These are phyloP conservation scores for Tachysurus vachellii DNA, from an alignment of 2,113 vertebrate genomes.

Conservation along the genomic window DNA sequence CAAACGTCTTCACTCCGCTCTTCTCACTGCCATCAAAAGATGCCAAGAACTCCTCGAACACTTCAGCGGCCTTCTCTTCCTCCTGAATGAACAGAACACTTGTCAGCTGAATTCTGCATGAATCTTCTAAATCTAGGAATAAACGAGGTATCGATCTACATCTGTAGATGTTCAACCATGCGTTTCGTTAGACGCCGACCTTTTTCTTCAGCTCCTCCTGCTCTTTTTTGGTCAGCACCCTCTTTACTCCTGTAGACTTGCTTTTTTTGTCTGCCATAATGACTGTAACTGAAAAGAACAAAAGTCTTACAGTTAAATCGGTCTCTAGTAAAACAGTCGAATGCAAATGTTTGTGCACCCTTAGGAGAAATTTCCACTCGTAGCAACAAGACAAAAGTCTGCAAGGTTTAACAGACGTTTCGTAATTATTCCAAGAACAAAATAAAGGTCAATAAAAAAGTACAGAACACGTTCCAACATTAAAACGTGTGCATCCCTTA, in stretches of 20 bases:
- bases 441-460: no score
- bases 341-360: not conserved
- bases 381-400: not conserved
- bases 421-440: not conserved
- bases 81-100: conserved; percentile 62
- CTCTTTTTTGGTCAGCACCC: conserved; percentile 73
- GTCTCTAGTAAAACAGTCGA: not conserved
- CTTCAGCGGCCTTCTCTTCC: conserved; percentile 79
- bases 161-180: not conserved
- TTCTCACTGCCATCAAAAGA: conserved; percentile 76
- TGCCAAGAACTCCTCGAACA: conserved; percentile 80
- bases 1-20: conserved; percentile 75
- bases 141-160: not conserved
- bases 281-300: conserved; percentile 54
- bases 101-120: not conserved
- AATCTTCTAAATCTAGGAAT: not conserved
- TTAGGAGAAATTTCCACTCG: not conserved
- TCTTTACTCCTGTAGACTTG: conserved; percentile 66
- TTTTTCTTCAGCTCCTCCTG: conserved; percentile 77
- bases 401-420: not conserved
- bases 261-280: conserved; percentile 79
- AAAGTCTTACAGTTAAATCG: not conserved
- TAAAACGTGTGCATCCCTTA: no score
- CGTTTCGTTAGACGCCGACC: conserved; percentile 53
- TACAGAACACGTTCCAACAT: no score